Evolutionary conservation across 2,113 vertebrate genomes (phyloP).

Genomic region (Varanus salvator): DNA sequence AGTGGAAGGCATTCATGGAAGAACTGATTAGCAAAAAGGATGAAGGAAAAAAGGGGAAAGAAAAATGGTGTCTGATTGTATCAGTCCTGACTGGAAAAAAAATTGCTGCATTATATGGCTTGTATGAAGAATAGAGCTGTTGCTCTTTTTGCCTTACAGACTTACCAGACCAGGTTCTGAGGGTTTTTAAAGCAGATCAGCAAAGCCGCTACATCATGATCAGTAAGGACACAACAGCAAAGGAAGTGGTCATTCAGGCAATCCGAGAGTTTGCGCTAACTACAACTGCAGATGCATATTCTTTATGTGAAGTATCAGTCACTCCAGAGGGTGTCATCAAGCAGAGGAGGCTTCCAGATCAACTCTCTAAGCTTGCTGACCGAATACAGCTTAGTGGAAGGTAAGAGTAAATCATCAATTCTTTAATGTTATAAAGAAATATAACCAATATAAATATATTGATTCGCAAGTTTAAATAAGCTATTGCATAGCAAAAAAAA

Average conservation of each 20-base stretch:
- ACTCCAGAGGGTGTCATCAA: slow-evolving; percentile 98
- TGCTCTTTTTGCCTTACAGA: slow-evolving; percentile 74
- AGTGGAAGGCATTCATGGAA: neutral
- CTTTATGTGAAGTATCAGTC: slow-evolving; percentile 95
- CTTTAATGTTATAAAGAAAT: slow-evolving; percentile 11
- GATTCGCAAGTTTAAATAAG: slow-evolving; percentile 1
- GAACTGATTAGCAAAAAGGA: neutral
- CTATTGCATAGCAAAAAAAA: neutral
- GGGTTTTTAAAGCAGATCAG: slow-evolving; percentile 98
- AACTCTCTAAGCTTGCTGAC: slow-evolving; percentile 96
- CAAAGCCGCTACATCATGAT: slow-evolving; percentile 99
- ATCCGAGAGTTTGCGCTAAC: slow-evolving; percentile 96
- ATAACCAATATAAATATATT: neutral
- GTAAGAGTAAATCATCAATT: slow-evolving; percentile 62
- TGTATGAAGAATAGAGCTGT: neutral
- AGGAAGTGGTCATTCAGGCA: slow-evolving; percentile 95
- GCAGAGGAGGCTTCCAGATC: slow-evolving; percentile 93
- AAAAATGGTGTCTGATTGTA: neutral
- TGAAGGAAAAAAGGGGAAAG: neutral
- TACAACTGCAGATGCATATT: slow-evolving; percentile 90
- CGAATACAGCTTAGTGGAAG: slow-evolving; percentile 97
- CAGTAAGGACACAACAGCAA: slow-evolving; percentile 96
- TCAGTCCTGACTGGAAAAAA: neutral
- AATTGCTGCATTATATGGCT: rapidly evolving
- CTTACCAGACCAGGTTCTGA: slow-evolving; percentile 93